Evolutionary conservation across 2,113 vertebrate genomes (phyloP), one percentile per base, ranked within the genome.

Genomic region (Gobiocypris rarus): DNA sequence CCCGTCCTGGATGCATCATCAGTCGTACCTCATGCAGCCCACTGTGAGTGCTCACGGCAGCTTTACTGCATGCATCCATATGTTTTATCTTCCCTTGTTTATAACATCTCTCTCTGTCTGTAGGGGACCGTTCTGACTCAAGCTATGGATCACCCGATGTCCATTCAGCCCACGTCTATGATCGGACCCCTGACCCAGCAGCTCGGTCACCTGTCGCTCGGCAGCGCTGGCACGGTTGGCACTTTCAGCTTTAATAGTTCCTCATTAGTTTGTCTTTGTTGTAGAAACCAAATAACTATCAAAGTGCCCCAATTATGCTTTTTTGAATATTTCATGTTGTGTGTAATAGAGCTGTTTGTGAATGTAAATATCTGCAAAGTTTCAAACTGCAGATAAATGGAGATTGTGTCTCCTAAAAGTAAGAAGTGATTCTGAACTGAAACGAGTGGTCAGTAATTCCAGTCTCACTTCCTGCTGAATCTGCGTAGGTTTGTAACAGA

Each of bases 1-100:
- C 88, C 95, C 96, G 0, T 93, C 97, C 75, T 98, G 97, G 97
- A 94, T 97, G 93, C 96, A 97, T 85, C 96, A 96, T 86, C 97
- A 96, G 91, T 95, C 96, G 5, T 97, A 97, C 95, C 96, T 97
- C 93, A 95, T 97, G 96, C 96, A 96, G 80, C 96, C 96, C 89
- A 95, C 95, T 83, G 97, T 98, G 91, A 97, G 97, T 93, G 41
- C 28, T 69, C 31, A 38, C 63, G n/a, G n/a, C n/a, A n/a, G n/a
- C n/a, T n/a, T 19, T 13, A 24, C 58, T 59, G n/a, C 22, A 45
- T 24, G 69, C 22, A 45, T n/a, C 5, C 15, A 8, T 15, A 11
- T 61, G 5, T 28, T 58, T 52, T 31, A 26, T 74, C 14, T 26
- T 26, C 6, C 13, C 13, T 15, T 71, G 41, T 61, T 15, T 31